Evolutionary conservation across 2,113 vertebrate species (phyloP).

Genomic region (Ploceus nigricollis): DNA sequence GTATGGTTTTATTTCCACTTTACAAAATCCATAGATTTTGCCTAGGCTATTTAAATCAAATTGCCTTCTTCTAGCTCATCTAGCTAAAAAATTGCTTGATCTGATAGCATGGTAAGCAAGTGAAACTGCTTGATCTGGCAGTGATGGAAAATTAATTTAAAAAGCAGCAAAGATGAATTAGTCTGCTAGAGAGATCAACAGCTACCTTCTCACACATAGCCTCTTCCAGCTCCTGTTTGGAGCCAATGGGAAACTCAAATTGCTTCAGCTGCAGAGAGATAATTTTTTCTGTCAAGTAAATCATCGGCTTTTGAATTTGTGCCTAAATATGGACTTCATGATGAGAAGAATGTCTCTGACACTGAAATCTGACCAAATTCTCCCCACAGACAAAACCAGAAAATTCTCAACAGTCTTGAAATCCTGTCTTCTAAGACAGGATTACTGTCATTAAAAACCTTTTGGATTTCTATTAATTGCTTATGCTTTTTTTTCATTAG

Average conservation of each 20-base stretch:
- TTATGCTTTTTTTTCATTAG: background rate
- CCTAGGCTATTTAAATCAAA: background rate
- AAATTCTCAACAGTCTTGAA: background rate
- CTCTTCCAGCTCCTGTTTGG: background rate
- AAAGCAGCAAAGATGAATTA: background rate
- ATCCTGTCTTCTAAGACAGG: background rate
- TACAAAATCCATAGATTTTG: background rate
- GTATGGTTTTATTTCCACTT: background rate
- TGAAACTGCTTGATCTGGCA: background rate
- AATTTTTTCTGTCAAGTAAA: background rate
- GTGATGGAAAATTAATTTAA: background rate
- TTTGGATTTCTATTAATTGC: background rate
- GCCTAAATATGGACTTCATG: background rate
- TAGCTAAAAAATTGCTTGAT: background rate
- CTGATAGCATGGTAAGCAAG: background rate
- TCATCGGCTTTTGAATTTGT: background rate
- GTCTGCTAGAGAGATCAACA: background rate
- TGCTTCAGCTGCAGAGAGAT: background rate
- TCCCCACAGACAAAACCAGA: background rate
- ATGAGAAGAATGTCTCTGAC: background rate
- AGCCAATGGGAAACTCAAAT: background rate
- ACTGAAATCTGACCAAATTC: background rate
- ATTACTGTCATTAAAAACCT: background rate
- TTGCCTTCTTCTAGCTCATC: background rate
- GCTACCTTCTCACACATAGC: background rate